Evolutionary conservation across 2,113 vertebrate genomes (phyloP), one percentile per base, ranked within the genome.

Genomic region (Campylorhamphus procurvoides): DNA sequence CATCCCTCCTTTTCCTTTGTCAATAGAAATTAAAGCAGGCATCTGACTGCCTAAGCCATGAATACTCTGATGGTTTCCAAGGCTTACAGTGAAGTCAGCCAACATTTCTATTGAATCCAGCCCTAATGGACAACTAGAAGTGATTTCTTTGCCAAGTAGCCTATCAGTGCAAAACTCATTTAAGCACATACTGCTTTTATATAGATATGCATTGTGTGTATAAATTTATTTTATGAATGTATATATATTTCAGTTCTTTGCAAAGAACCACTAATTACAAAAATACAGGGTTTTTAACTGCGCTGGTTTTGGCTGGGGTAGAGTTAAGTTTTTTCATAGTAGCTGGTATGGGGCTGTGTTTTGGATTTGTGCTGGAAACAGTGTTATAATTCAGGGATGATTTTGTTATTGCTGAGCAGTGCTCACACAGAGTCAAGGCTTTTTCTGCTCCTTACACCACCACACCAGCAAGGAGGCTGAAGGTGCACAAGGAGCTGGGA

Each of bases 1-100:
- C 93, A 96, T 96, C 88, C 53, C 94, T 96, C 80, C 90, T 96
- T 87, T 92, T 89, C 90, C 90, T 95, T 95, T 96, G 93, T 96
- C 96, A 96, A 79, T 60, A 95, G 92, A 96, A 96, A 96, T 90
- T 93, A 93, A 94, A 97, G 90, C 75, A 96, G 84, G 66, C 96
- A 95, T 95, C 87, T 96, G 94, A 95, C 93, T 87, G 94, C 80
- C 90, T 84, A 49, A 94, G 93, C 58, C 85, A 92, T 87, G 92
- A 94, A 92, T 94, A 69, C 53, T 89, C 73, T 1, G 5, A 18
- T 46, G 80, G 76, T 96, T 96, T 96, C 95, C 93, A 96, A 94
- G 69, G 40, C 96, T 79, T 92, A 90, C 31, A 42, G 74, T 67
- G 31, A 93, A 96, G 76, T 46, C 73, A 95, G 96, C 86, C 93